Conservation (phyloP, 2,113 vertebrate species). For the Bufo bufo region DNA sequence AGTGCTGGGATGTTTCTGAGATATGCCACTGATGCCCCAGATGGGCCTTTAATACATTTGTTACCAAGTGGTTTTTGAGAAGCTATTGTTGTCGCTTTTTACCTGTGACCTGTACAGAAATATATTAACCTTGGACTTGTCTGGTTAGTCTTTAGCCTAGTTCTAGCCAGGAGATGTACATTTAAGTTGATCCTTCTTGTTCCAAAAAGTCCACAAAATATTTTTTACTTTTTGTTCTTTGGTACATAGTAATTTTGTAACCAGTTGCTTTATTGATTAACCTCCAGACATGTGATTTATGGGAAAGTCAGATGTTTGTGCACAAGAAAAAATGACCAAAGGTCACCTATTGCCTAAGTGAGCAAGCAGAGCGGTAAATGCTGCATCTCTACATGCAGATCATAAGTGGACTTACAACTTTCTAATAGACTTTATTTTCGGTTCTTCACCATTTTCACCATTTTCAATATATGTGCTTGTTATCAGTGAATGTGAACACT, state of each 20-base stretch:
- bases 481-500: neutral
- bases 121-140: neutral
- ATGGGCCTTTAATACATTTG: too few species aligned
- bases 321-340: neutral
- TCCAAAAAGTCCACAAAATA: neutral
- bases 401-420: neutral
- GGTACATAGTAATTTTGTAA: slow-evolving; percentile 19
- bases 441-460: too few species aligned
- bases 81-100: too few species aligned
- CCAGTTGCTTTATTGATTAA: slow-evolving; percentile 12
- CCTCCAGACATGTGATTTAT: neutral
- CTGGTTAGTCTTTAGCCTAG: neutral
- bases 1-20: too few species aligned
- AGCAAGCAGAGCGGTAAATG: neutral
- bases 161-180: too few species aligned
- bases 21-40: too few species aligned
- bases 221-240: neutral
- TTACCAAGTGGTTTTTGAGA: too few species aligned
- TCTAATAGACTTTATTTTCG: too few species aligned
- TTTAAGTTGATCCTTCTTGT: neutral
- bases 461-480: neutral
- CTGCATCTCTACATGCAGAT: neutral
- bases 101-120: neutral
- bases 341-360: slow-evolving; percentile 10
- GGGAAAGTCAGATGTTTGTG: neutral